Evolutionary conservation across 2,888 invertebrate species (phyloP).

Genomic region (Drosophila ustulata): DNA sequence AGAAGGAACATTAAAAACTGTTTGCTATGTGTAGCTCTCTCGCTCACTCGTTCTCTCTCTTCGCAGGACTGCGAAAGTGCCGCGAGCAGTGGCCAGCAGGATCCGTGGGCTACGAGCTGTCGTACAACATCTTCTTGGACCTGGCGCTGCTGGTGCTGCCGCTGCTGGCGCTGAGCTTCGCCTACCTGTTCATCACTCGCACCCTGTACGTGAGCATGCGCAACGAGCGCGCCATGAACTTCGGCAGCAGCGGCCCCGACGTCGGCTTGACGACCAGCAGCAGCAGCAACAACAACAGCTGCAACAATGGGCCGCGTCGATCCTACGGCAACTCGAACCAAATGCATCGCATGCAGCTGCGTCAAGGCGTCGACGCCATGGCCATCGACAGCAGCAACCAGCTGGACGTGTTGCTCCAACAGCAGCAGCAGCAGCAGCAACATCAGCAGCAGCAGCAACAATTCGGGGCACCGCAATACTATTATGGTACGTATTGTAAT

Average conservation of each 20-base stretch:
- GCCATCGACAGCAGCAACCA: neutral
- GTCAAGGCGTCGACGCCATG: conserved; percentile 14
- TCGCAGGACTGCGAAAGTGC: conserved; percentile 87
- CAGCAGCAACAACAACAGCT: conserved; percentile 17
- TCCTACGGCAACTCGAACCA: conserved; percentile 26
- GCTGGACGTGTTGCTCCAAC: neutral
- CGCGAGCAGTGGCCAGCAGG: conserved; percentile 87
- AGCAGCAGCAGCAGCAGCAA: conserved; percentile 2
- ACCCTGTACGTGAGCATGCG: conserved; percentile 84
- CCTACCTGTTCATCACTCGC: conserved; percentile 87
- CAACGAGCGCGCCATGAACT: conserved; percentile 82
- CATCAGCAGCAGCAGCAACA: conserved; percentile 63
- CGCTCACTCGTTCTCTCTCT: too few species aligned
- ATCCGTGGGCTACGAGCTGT: conserved; percentile 86
- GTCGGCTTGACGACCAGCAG: conserved; percentile 25
- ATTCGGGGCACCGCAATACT: conserved; percentile 55
- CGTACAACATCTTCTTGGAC: conserved; percentile 88
- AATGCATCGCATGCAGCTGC: conserved; percentile 35
- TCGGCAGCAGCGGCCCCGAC: conserved; percentile 65
- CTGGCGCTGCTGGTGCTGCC: conserved; percentile 89
- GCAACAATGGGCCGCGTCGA: conserved; percentile 25
- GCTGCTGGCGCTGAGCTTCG: conserved; percentile 87
- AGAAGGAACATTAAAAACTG: too few species aligned
- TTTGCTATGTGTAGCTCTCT: too few species aligned
- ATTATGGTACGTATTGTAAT: conserved; percentile 48